Percentiles rank a stretch among this genome's conserved stretches.
Conservation (phyloP, 2,888 invertebrate genomes). For the Choreutis nemorana region DNA sequence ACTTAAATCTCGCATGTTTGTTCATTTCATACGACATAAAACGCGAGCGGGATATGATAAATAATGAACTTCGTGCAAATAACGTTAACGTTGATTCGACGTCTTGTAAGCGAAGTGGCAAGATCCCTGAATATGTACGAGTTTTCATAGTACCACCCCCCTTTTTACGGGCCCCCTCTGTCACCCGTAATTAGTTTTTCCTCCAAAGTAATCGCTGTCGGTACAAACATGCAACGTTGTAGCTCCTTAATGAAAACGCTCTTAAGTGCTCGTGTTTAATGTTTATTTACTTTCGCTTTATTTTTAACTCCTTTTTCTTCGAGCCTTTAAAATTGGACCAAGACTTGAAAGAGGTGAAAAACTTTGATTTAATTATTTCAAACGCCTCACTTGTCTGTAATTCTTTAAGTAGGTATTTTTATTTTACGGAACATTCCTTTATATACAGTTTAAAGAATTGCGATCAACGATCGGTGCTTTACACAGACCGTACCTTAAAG, state of each 20-base stretch:
- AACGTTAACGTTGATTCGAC: conserved; percentile 4
- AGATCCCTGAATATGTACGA: conserved; percentile 12
- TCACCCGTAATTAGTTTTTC: conserved; percentile 55
- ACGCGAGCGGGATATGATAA: no score
- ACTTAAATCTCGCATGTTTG: no score
- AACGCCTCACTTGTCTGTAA: no score
- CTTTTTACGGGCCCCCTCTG: conserved; percentile 28
- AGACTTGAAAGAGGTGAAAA: no score
- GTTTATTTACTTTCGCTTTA: conserved; percentile 53
- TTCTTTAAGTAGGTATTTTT: no score
- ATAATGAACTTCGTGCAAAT: conserved; percentile 1
- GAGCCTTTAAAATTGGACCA: conserved; percentile 26
- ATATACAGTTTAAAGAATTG: no score
- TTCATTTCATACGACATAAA: no score
- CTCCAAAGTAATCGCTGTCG: conserved; percentile 43
- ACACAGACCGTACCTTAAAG: no score
- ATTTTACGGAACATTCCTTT: no score
- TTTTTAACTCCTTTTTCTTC: conserved; percentile 34
- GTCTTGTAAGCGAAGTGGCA: conserved; percentile 6
- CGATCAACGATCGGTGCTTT: no score
- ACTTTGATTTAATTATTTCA: no score
- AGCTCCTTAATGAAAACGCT: conserved; percentile 54
- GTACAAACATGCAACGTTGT: conserved; percentile 55
- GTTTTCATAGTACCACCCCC: conserved; percentile 16
- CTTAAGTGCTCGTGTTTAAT: conserved; percentile 53